These are phyloP conservation scores for Thermophis baileyi DNA, from an alignment of 2,113 vertebrate genomes.

Conservation along the genomic window DNA sequence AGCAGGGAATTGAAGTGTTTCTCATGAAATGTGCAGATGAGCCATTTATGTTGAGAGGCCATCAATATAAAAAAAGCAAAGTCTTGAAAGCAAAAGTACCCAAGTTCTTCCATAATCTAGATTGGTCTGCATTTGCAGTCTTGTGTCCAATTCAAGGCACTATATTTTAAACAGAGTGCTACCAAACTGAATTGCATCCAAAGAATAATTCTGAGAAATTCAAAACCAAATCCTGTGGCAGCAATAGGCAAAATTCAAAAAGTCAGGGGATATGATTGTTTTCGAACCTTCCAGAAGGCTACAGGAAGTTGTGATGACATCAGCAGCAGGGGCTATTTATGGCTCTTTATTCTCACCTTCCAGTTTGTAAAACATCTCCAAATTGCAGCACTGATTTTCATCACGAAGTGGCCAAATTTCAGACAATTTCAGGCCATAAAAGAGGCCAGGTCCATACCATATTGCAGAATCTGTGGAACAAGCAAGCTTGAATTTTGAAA, in stretches of 20 bases:
- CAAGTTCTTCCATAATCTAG: neutral
- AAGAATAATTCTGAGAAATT: neutral
- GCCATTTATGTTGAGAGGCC: neutral
- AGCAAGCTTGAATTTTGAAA: neutral
- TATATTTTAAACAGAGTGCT: neutral
- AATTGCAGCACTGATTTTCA: neutral
- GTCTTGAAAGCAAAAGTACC: neutral
- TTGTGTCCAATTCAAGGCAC: neutral
- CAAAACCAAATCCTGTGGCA: neutral
- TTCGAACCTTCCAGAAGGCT: neutral
- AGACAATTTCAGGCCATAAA: neutral
- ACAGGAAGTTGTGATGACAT: neutral
- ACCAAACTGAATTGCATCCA: neutral
- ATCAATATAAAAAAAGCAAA: neutral
- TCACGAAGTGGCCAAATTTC: neutral
- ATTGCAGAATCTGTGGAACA: neutral
- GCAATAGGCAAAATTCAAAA: neutral
- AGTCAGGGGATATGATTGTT: neutral
- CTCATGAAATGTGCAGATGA: neutral
- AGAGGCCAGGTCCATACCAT: neutral
- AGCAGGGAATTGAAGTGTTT: neutral
- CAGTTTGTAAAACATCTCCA: neutral
- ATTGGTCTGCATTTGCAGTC: neutral
- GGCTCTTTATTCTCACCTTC: neutral
- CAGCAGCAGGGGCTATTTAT: neutral